phyloP scores from a whole-genome alignment of 2,113 vertebrate species.

The Corythornis cristatus region DNA sequence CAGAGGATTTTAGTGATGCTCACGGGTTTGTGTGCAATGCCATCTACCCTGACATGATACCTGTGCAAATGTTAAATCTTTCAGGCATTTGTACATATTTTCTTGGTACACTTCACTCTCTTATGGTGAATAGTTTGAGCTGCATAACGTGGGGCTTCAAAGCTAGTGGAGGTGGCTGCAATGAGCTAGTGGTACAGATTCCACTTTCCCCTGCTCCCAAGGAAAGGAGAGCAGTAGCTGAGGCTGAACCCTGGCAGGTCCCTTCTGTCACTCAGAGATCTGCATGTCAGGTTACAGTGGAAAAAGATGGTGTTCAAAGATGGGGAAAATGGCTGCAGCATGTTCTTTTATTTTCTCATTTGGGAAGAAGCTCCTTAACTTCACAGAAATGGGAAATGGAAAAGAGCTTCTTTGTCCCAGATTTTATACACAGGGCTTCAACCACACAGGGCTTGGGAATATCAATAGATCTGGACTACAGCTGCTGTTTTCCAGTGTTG shows the following conservation, averaged over 20 bases:
- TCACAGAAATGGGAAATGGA: background rate
- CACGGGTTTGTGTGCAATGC: fast-evolving
- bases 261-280: background rate
- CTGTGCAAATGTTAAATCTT: background rate
- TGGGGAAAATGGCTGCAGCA: background rate
- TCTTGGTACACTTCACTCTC: background rate
- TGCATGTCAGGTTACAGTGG: background rate
- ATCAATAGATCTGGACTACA: background rate
- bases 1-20: background rate
- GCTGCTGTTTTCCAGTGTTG: background rate
- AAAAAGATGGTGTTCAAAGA: background rate
- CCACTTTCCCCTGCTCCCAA: background rate
- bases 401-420: background rate
- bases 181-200: background rate
- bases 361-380: background rate
- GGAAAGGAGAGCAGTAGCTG: background rate
- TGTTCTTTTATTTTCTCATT: background rate
- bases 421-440: background rate
- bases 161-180: background rate
- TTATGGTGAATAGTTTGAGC: background rate
- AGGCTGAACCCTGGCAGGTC: background rate
- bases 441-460: background rate
- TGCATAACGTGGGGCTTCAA: background rate
- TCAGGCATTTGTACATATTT: background rate
- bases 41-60: background rate